These are phyloP conservation scores for Nestor notabilis DNA, from an alignment of 2,113 vertebrate genomes.

Conservation along the genomic window DNA sequence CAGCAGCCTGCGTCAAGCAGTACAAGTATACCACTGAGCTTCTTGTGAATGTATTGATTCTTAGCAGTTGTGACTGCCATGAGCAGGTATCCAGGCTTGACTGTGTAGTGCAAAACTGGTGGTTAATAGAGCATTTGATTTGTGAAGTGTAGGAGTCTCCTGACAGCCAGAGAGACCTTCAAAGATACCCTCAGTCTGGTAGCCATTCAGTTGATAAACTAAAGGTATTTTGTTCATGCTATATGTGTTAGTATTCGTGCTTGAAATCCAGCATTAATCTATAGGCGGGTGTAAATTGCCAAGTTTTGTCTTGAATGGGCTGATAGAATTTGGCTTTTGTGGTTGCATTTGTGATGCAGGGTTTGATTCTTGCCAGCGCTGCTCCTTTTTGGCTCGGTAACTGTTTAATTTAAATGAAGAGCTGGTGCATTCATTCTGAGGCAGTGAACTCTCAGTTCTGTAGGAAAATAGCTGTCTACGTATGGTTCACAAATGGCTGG, in stretches of 20 bases:
- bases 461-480: not conserved
- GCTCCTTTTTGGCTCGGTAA: slow-evolving; percentile 4
- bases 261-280: not conserved
- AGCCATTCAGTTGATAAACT: not conserved
- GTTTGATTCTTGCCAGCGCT: not conserved
- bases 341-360: not conserved
- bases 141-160: not conserved
- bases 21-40: not conserved
- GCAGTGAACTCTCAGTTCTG: not conserved
- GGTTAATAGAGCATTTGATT: not conserved
- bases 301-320: not conserved
- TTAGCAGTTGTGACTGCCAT: rapidly evolving
- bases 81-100: not conserved
- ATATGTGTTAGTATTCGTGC: not conserved
- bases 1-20: not conserved
- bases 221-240: not conserved
- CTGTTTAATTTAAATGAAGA: not conserved
- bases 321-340: not conserved
- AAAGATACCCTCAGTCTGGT: not conserved
- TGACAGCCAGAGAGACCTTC: not conserved
- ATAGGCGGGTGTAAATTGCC: not conserved
- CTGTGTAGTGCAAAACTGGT: not conserved
- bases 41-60: not conserved
- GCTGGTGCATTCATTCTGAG: not conserved
- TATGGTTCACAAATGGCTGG: not conserved